Evolutionary conservation across 2,797 vertebrate genomes (phyloP).

Genomic region (Epinephelus malabaricus): DNA sequence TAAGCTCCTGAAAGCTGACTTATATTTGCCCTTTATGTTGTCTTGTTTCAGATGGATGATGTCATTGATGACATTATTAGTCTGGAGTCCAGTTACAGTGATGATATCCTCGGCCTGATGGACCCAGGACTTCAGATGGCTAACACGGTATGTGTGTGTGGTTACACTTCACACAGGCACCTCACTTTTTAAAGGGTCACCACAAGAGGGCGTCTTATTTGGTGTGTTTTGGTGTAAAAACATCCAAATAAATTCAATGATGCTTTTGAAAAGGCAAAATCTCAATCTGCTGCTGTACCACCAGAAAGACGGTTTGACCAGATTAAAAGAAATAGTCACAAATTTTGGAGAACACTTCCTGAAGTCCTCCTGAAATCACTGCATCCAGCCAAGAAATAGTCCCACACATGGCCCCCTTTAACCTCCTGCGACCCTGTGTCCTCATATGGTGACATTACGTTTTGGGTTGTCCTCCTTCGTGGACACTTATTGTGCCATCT

Average conservation of each 20-base stretch:
- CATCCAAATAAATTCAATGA: too few relatives aligned
- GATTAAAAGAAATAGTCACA: neutral
- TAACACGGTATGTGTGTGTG: slow-evolving; percentile 88
- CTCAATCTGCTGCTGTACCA: neutral
- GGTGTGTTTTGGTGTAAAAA: too few relatives aligned
- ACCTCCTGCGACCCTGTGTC: too few relatives aligned
- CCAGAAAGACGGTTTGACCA: neutral
- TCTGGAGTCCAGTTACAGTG: slow-evolving; percentile 98
- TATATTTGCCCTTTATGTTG: neutral
- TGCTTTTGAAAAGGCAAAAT: too few relatives aligned
- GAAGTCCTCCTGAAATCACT: neutral
- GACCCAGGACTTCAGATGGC: slow-evolving; percentile 97
- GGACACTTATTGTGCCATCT: too few relatives aligned
- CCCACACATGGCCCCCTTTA: neutral
- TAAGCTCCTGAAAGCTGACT: neutral
- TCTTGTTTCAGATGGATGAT: slow-evolving; percentile 94
- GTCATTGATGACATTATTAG: slow-evolving; percentile 99
- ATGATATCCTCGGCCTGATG: slow-evolving; percentile 96
- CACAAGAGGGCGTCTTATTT: too few relatives aligned
- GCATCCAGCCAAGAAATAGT: neutral
- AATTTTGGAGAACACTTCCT: neutral
- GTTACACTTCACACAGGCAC: neutral
- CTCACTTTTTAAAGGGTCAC: neutral
- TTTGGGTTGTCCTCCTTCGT: too few relatives aligned
- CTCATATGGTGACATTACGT: too few relatives aligned